phyloP scores from a whole-genome alignment of 2,113 vertebrate species.

The Ivindomyrus marchei region DNA sequence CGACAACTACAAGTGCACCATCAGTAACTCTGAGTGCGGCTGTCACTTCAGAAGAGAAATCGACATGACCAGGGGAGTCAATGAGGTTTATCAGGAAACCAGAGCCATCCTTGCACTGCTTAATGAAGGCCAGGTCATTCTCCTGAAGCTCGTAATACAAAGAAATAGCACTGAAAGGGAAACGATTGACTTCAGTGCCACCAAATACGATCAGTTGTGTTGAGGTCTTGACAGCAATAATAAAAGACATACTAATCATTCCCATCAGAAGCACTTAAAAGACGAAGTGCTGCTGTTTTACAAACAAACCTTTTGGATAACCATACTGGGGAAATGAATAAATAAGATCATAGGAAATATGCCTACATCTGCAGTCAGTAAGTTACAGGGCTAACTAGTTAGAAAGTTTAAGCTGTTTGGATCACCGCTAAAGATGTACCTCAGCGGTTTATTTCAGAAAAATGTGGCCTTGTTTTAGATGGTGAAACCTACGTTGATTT shows the following conservation, averaged over 20 bases:
- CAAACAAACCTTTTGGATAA: background rate
- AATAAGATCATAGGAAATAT: background rate
- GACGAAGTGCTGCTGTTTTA: background rate
- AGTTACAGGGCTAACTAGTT: background rate
- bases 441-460: background rate
- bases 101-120: conserved; percentile 37
- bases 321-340: background rate
- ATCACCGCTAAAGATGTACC: background rate
- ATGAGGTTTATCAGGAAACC: conserved; percentile 53
- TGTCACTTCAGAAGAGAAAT: conserved; percentile 55
- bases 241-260: background rate
- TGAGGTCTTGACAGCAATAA: background rate
- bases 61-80: conserved; percentile 40
- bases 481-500: conserved; percentile 39
- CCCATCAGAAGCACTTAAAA: background rate
- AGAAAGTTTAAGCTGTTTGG: background rate
- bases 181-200: conserved; percentile 7
- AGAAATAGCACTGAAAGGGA: conserved; percentile 40
- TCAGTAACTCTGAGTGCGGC: conserved; percentile 40
- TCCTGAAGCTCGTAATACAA: conserved; percentile 41
- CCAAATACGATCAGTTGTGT: background rate
- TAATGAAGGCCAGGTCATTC: conserved; percentile 45
- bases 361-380: background rate
- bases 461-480: background rate
- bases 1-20: conserved; percentile 43